Evolutionary conservation across 2,888 invertebrate species (phyloP), one percentile per base, ranked within the genome.

Genomic region (Thumatha senex): DNA sequence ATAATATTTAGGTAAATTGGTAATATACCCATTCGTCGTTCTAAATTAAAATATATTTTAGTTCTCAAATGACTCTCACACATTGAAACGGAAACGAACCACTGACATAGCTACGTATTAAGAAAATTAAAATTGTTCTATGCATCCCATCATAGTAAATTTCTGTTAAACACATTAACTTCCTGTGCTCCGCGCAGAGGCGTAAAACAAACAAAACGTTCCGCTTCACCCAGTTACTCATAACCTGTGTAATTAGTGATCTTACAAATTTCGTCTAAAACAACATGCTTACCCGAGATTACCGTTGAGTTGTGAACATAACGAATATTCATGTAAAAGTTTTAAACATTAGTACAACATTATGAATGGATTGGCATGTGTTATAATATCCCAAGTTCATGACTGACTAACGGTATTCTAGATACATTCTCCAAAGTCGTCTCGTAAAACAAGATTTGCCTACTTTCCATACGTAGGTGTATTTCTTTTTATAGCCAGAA

Each of bases 221-320:
- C 70, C 74, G 70, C 72, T 71, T 80, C 74, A 79, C 85, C 85
- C 60, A 84, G 66, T 76, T 86, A 78, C 67, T 76, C 83, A 78
- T 66, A 58, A 62, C 62, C 76, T 80, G 80, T 78, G 74, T 83
- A 84, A 85, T 82, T 82, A 76, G 66, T 66, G 63, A 67, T 66
- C 70, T 65, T 67, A 64, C 58, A 70, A 61, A 67, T 55, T 63
- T 54, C 40, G 48, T 65, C 56, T 51, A 54, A 57, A 58, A 61
- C 57, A 61, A 64, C 56, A 58, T 55, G 62, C 70, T 61, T 68
- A 64, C 69, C 61, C 66, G 64, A 63, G 62, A 68, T 72, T 68
- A 72, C 67, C 58, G 59, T 60, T 60, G 56, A 55, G 53, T 63
- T 65, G 62, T 62, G 69, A 71, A 63, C 58, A 69, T 61, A 57